Conservation (phyloP, 2,888 invertebrate genomes). For the Danaus chrysippus region DNA sequence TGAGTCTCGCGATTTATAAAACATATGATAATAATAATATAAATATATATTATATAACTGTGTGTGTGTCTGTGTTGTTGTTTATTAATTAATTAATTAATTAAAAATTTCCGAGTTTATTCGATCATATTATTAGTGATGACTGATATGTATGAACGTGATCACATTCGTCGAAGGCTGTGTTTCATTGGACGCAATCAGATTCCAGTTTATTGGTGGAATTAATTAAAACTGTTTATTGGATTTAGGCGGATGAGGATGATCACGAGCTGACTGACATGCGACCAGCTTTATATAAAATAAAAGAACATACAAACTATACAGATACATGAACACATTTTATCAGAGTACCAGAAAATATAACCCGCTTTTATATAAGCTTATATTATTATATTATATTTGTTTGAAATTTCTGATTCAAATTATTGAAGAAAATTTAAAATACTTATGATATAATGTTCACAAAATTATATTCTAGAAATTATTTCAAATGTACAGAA, state of each 20-base stretch:
- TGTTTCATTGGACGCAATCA: slow-evolving; percentile 5
- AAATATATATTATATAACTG: too few species aligned
- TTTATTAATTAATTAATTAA: slow-evolving; percentile 28
- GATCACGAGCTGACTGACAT: not conserved
- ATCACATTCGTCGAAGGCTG: slow-evolving; percentile 6
- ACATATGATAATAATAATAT: slow-evolving; percentile 15
- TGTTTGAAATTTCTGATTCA: too few species aligned
- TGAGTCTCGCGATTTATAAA: slow-evolving; percentile 14
- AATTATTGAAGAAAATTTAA: too few species aligned
- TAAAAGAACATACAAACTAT: not conserved
- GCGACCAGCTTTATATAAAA: not conserved
- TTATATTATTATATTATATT: too few species aligned
- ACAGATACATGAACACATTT: too few species aligned
- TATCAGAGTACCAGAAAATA: too few species aligned
- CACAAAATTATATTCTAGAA: too few species aligned
- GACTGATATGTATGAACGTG: slow-evolving; percentile 9
- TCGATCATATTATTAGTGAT: slow-evolving; percentile 12
- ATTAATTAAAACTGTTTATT: slow-evolving; percentile 9
- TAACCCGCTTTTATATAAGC: too few species aligned
- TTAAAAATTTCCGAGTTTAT: not conserved
- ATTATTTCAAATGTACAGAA: too few species aligned
- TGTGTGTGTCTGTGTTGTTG: slow-evolving; percentile 20
- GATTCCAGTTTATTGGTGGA: slow-evolving; percentile 7
- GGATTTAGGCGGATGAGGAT: slow-evolving; percentile 1
- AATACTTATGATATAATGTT: too few species aligned